Conservation (phyloP, 2,113 vertebrate genomes). For the Sylvilagus bachmani region DNA sequence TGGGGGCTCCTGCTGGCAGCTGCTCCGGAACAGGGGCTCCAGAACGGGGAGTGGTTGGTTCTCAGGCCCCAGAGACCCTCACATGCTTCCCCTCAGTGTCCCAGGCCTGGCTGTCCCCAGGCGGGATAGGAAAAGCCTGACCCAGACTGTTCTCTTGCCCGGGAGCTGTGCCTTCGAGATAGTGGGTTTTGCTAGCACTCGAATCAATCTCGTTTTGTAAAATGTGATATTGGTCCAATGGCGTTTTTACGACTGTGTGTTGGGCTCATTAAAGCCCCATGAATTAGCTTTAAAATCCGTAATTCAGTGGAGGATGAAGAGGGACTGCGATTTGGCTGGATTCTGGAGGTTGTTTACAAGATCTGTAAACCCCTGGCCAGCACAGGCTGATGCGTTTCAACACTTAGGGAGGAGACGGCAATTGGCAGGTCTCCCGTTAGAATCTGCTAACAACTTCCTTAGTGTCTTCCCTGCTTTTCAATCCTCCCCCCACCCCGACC, state of each 20-base stretch:
- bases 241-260: constrained; percentile 79
- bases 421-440: neutral
- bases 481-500: neutral
- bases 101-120: constrained; percentile 51
- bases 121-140: constrained; percentile 5
- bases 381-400: constrained; percentile 81
- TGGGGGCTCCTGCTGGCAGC: neutral
- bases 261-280: constrained; percentile 81
- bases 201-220: constrained; percentile 82
- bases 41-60: neutral
- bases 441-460: constrained; percentile 58
- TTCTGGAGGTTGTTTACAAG: constrained; percentile 79
- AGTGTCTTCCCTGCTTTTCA: constrained; percentile 39
- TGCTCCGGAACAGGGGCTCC: neutral
- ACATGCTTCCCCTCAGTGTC: neutral
- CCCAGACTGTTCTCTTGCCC: neutral
- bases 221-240: constrained; percentile 66
- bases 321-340: constrained; percentile 24
- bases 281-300: constrained; percentile 81
- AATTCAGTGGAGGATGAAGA: constrained; percentile 78
- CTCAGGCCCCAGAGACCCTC: constrained; percentile 25
- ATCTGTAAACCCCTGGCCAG: constrained; percentile 85
- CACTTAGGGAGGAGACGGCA: constrained; percentile 63
- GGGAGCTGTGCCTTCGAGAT: constrained; percentile 78
- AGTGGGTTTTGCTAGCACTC: constrained; percentile 75